These are phyloP conservation scores for Galbula dea DNA, from an alignment of 2,113 vertebrate species.

Conservation along the genomic window DNA sequence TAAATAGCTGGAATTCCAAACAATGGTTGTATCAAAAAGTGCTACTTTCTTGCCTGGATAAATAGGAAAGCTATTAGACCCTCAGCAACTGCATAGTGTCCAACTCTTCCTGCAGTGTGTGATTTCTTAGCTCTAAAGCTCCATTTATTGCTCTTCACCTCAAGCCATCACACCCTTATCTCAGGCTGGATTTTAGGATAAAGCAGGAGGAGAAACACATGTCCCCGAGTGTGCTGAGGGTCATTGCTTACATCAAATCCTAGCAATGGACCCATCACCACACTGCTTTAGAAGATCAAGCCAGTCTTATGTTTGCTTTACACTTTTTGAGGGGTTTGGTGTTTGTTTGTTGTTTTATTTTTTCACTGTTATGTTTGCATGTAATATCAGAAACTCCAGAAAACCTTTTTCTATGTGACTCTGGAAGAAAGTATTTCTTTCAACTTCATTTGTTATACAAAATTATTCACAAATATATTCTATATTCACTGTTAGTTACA, in stretches of 20 bases:
- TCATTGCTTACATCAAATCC: accelerated
- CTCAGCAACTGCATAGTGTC: not conserved
- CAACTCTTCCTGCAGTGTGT: not conserved
- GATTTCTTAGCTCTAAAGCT: not conserved
- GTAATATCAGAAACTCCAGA: not conserved
- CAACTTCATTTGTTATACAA: not conserved
- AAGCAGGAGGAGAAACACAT: not conserved
- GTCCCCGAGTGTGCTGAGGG: not conserved
- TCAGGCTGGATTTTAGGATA: not conserved
- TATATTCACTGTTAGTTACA: not conserved
- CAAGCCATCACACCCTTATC: not conserved
- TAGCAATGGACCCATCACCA: not conserved
- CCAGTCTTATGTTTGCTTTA: not conserved
- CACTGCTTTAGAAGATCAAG: not conserved
- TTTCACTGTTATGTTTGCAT: no score
- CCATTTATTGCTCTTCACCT: not conserved
- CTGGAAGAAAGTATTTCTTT: not conserved
- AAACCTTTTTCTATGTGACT: not conserved
- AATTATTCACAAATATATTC: not conserved
- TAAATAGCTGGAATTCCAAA: not conserved
- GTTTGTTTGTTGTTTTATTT: no score
- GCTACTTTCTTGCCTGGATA: not conserved
- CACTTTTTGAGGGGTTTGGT: not conserved
- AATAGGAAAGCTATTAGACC: not conserved
- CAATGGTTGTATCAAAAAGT: not conserved